These are phyloP conservation scores for Geodia barretti DNA, from an alignment of 37 sponge, comb jelly and placozoan species.

Conservation along the genomic window DNA sequence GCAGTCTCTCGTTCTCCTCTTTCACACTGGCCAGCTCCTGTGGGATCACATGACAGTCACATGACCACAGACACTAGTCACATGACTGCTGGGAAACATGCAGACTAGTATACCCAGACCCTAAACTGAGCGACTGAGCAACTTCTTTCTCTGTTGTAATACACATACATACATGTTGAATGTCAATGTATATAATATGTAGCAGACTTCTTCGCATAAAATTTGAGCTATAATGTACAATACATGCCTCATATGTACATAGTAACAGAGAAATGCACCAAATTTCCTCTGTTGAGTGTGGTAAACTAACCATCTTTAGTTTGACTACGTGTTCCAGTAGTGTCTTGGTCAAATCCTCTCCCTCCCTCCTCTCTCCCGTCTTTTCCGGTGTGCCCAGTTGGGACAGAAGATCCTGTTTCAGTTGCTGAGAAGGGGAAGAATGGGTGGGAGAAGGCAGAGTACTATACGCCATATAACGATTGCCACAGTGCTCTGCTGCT, in stretches of 20 bases:
- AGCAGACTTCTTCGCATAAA: no score
- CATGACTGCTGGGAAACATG: neutral
- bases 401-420: neutral
- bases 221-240: no score
- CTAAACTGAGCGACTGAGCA: neutral
- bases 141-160: no score
- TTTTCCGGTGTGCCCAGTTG: neutral
- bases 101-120: neutral
- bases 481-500: neutral
- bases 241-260: no score
- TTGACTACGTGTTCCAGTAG: constrained; percentile 46
- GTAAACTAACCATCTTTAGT: constrained; percentile 61
- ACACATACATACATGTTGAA: no score
- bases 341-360: neutral
- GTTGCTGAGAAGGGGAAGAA: neutral
- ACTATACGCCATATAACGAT: neutral
- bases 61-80: neutral
- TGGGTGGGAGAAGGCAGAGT: neutral
- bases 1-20: constrained; percentile 50
- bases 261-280: no score
- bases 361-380: neutral
- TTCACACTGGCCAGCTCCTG: constrained; percentile 45
- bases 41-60: neutral
- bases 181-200: no score
- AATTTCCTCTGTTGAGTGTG: no score